A percentile compares a stretch with the other conserved stretches of the same genome.
These are phyloP conservation scores for Lasioglossum pauxillum DNA, from an alignment of 2,888 invertebrate species.

Conservation along the genomic window DNA sequence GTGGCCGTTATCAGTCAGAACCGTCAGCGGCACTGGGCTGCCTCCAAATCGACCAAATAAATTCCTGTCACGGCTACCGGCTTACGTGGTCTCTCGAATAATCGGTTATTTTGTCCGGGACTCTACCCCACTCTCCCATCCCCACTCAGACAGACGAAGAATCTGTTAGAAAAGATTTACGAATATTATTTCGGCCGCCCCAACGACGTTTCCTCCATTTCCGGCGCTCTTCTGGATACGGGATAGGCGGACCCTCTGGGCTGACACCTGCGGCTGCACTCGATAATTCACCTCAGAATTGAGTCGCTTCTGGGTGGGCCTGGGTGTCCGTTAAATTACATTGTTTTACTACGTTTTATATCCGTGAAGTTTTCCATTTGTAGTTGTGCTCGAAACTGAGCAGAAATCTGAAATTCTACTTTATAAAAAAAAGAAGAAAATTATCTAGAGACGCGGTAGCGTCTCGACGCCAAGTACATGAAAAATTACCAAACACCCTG, in stretches of 20 bases:
- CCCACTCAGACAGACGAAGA: not conserved
- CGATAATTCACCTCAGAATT: constrained; percentile 37
- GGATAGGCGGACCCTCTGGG: not conserved
- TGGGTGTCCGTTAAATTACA: not conserved
- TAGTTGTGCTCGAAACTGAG: no score
- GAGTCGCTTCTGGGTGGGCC: not conserved
- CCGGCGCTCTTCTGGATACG: constrained; percentile 22
- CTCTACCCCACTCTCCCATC: not conserved
- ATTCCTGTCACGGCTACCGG: constrained; percentile 73
- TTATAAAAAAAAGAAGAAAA: not conserved
- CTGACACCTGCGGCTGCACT: constrained; percentile 36
- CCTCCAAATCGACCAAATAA: constrained; percentile 77
- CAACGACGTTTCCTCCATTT: constrained; percentile 31
- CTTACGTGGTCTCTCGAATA: constrained; percentile 69
- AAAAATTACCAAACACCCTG: no score
- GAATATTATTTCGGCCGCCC: constrained; percentile 52
- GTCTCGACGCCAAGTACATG: no score
- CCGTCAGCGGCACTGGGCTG: constrained; percentile 72
- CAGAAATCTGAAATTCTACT: not conserved
- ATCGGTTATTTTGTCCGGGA: constrained; percentile 69
- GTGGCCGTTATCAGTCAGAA: constrained; percentile 74
- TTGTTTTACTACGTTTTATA: not conserved
- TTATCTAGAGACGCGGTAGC: no score
- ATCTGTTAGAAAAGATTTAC: constrained; percentile 57
- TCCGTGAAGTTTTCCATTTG: not conserved